Conservation (phyloP, 2,113 vertebrate genomes). For the Orientallactaga bullata region DNA sequence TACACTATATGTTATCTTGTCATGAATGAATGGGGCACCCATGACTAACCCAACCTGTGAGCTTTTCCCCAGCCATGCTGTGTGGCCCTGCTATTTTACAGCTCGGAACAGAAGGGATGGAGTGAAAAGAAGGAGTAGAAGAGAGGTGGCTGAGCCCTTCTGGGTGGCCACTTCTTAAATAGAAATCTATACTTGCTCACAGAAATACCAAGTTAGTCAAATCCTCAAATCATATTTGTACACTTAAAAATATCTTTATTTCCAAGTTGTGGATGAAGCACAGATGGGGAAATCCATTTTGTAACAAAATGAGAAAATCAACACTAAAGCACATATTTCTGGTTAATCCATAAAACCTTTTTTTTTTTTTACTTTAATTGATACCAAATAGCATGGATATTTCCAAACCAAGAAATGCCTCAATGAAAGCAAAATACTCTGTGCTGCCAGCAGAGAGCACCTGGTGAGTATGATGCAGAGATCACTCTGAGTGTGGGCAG, state of each 20-base stretch:
- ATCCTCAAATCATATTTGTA: constrained; percentile 72
- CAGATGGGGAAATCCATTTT: constrained; percentile 64
- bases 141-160: constrained; percentile 43
- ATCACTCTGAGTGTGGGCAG: no score
- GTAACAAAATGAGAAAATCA: constrained; percentile 71
- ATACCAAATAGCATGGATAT: constrained; percentile 56
- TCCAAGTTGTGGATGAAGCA: constrained; percentile 61
- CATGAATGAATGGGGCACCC: not conserved
- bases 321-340: constrained; percentile 64
- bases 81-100: not conserved
- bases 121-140: constrained; percentile 28
- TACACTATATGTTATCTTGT: not conserved
- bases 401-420: constrained; percentile 54
- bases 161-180: constrained; percentile 69
- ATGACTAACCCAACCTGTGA: not conserved
- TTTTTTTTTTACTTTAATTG: constrained; percentile 68
- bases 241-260: constrained; percentile 70
- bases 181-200: constrained; percentile 62
- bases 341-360: constrained; percentile 63
- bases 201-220: constrained; percentile 63
- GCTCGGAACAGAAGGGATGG: constrained; percentile 23
- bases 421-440: constrained; percentile 4
- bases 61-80: not conserved
- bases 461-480: no score
- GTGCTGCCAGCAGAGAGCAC: not conserved